Conservation (phyloP, 1,140 invertebrate species). For the Ceratosolen fusciceps region DNA sequence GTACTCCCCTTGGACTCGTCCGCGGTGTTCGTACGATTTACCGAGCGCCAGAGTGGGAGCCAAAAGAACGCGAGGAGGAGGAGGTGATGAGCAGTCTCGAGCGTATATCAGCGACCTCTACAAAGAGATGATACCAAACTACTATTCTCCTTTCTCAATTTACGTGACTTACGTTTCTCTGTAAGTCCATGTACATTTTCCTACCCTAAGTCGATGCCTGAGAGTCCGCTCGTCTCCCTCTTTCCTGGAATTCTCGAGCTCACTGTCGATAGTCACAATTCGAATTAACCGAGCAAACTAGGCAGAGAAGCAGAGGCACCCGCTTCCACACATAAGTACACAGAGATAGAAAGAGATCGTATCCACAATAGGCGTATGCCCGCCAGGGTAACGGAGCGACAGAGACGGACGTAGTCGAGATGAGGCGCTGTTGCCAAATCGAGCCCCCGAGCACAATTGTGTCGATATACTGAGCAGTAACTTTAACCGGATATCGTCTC, state of each 20-base stretch:
- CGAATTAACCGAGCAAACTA: too few species aligned
- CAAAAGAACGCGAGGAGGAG: background rate
- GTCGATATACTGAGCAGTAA: constrained; percentile 17
- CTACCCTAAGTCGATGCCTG: constrained; percentile 20
- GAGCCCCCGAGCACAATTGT: constrained; percentile 53
- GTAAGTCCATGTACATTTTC: background rate
- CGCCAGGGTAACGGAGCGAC: background rate
- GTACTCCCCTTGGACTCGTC: constrained; percentile 68
- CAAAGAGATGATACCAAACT: background rate
- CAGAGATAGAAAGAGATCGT: too few species aligned
- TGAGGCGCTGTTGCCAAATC: constrained; percentile 62
- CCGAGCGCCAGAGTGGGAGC: constrained; percentile 25
- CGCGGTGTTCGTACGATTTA: constrained; percentile 48
- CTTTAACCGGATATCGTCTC: too few species aligned
- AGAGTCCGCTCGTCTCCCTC: constrained; percentile 48
- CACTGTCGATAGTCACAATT: too few species aligned
- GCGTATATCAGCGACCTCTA: constrained; percentile 35
- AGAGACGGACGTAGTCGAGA: constrained; percentile 23
- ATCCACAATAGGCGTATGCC: background rate
- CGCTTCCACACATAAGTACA: too few species aligned
- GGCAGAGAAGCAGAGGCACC: too few species aligned
- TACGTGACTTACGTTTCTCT: constrained; percentile 43
- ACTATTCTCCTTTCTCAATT: constrained; percentile 48
- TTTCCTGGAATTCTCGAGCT: background rate
- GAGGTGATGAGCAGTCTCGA: background rate